Conservation (phyloP, 2,888 invertebrate genomes). For the Azorinus chamasolen region DNA sequence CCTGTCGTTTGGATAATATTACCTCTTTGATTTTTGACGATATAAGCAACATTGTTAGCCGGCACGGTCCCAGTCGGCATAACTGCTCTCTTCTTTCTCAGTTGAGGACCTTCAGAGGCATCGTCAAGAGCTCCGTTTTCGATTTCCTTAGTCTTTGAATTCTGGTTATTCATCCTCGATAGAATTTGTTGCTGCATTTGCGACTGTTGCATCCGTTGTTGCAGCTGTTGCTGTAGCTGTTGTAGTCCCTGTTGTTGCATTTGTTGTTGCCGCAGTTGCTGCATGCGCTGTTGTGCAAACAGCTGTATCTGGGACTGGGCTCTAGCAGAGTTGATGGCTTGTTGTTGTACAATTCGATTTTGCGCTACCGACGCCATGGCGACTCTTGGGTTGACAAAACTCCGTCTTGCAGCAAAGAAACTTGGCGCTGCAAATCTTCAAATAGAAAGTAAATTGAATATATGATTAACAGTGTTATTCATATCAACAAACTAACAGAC, state of each 20-base stretch:
- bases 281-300: background rate
- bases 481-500: too few species aligned
- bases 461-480: too few species aligned
- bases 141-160: background rate
- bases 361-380: background rate
- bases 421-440: constrained; percentile 2
- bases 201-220: too few species aligned
- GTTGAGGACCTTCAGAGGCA: too few species aligned
- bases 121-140: constrained; percentile 6
- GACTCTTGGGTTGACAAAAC: background rate
- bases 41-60: too few species aligned
- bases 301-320: background rate
- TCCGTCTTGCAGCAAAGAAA: background rate
- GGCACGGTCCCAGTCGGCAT: too few species aligned
- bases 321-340: background rate
- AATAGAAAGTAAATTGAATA: background rate
- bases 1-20: too few species aligned
- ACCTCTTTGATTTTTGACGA: too few species aligned
- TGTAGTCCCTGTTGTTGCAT: background rate
- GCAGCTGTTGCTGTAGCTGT: too few species aligned
- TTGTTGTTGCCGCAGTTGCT: background rate
- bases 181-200: constrained; percentile 29
- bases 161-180: background rate
- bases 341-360: background rate
- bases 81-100: too few species aligned